Evolutionary conservation across 2,888 invertebrate genomes (phyloP), one percentile per base, ranked within the genome.

Genomic region (Pherbina coryleti): DNA sequence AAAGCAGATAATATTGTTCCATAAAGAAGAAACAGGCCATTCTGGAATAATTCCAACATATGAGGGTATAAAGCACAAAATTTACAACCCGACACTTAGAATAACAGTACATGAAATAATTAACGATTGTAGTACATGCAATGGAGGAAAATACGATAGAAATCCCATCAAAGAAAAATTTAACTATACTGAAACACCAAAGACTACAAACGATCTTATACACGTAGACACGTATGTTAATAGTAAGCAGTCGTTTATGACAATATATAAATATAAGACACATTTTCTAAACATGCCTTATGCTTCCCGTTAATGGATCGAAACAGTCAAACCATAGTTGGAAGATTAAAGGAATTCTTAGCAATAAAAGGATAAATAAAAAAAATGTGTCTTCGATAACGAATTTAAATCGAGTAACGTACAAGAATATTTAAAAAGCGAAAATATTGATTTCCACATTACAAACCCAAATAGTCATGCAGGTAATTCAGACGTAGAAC

Each of bases 161-260:
- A 79, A 80, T n/a, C 82, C 75, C 9, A 67, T 78, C 17, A 80
- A 78, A 44, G 19, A n/a, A 22, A 51, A 64, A 55, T 77, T 77
- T 49, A 34, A 25, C 2, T 11, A 34, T 70, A 84, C 83, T 8
- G 81, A 82, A 76, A 83, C 82, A 9, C 79, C 83, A 19, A 62
- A 51, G 1, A 78, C 77, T 80, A 84, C 83, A 7, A 81, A 82
- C 37, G 82, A 84, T 78, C 80, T 82, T n/a, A 77, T 84, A 25
- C 82, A 82, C 51, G 60, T 82, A 14, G 83, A 82, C 62, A 80
- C 81, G 11, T 80, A 75, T 57, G 76, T 77, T 51, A 80, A 83
- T 49, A 70, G 79, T 44, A 82, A 64, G n/a, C n/a, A n/a, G n/a
- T n/a, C n/a, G n/a, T n/a, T n/a, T n/a, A n/a, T n/a, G n/a, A n/a